These are phyloP conservation scores for Sipha flava DNA, from an alignment of 1,140 invertebrate genomes.

Conservation along the genomic window DNA sequence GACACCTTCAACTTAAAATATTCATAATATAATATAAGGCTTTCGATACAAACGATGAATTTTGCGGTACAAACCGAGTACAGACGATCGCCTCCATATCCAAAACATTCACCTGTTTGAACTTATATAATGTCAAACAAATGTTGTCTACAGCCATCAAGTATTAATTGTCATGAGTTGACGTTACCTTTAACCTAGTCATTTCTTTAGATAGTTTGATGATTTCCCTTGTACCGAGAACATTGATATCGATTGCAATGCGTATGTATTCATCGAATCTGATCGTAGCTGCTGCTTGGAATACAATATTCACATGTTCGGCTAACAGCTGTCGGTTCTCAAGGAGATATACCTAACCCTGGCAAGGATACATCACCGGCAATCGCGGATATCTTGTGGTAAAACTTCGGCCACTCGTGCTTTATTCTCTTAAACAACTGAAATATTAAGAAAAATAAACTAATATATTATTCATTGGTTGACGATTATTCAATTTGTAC, in stretches of 20 bases:
- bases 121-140: not conserved
- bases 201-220: conserved; percentile 58
- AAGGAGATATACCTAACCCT: conserved; percentile 46
- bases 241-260: conserved; percentile 58
- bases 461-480: no score
- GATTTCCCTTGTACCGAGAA: conserved; percentile 55
- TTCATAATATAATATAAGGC: no score
- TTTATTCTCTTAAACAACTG: conserved; percentile 39
- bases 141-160: not conserved
- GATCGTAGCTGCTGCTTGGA: conserved; percentile 61
- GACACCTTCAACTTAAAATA: no score
- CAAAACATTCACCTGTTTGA: not conserved
- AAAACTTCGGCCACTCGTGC: conserved; percentile 48
- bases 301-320: conserved; percentile 59
- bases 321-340: conserved; percentile 45
- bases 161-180: no score
- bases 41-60: no score
- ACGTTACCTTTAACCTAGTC: conserved; percentile 52
- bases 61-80: no score
- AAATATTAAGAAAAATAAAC: conserved; percentile 38
- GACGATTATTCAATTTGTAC: no score
- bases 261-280: conserved; percentile 61
- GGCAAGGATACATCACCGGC: conserved; percentile 50
- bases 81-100: no score
- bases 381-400: conserved; percentile 45